These are phyloP conservation scores for Danio aesculapii DNA, from an alignment of 2,797 vertebrate genomes.

Conservation along the genomic window DNA sequence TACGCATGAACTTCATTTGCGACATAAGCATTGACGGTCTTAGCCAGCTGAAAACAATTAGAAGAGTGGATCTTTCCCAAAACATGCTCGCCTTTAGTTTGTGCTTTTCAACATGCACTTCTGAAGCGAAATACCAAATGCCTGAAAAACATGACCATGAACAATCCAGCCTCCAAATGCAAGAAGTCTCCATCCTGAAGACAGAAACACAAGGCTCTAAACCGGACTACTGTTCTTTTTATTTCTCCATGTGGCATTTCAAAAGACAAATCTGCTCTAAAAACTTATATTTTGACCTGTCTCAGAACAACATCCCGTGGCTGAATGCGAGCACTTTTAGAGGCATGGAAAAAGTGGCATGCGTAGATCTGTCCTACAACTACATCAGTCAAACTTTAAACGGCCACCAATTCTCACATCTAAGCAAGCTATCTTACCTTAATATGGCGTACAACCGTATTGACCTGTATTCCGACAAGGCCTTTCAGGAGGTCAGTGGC, in stretches of 20 bases:
- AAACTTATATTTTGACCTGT: conserved; percentile 75
- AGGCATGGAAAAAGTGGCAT: conserved; percentile 79
- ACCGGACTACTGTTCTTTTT: background rate
- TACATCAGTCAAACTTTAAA: conserved; percentile 81
- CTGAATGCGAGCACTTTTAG: conserved; percentile 70
- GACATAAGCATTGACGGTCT: conserved; percentile 68
- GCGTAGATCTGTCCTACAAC: conserved; percentile 83
- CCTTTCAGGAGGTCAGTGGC: conserved; percentile 75
- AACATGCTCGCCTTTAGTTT: conserved; percentile 78
- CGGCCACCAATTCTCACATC: conserved; percentile 64
- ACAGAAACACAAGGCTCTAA: conserved; percentile 30
- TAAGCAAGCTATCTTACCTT: conserved; percentile 74
- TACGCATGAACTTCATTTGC: conserved; percentile 83
- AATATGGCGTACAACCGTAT: conserved; percentile 83
- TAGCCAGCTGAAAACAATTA: conserved; percentile 67
- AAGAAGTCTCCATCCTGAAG: background rate
- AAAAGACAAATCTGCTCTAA: conserved; percentile 60
- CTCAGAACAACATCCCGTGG: conserved; percentile 81
- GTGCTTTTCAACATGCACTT: conserved; percentile 36
- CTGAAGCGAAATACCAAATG: conserved; percentile 25
- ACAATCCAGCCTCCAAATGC: conserved; percentile 30
- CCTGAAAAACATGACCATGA: background rate
- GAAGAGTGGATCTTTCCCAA: conserved; percentile 76
- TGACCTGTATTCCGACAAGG: conserved; percentile 76
- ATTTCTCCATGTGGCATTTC: conserved; percentile 62